Base-by-base conservation (phyloP, 1,140 invertebrate species). In the Procambarus virginalis region DNA sequence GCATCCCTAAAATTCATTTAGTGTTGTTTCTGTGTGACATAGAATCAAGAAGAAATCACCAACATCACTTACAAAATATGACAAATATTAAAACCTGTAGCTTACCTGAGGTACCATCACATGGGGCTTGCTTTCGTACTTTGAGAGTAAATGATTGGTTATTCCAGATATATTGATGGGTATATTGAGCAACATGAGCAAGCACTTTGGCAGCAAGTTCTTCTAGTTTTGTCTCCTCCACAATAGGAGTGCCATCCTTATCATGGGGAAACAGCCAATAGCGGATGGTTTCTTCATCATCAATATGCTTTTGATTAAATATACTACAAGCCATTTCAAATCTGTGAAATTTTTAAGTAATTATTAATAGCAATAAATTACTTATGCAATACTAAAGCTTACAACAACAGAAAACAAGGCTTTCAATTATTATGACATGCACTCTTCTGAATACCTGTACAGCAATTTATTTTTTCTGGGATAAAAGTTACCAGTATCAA, bases 111-210 rank as follows among this genome's bases (percentile, higher is more conserved):
- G 46, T 17, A 9, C 20, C 73, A 14, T 58, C 73, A 83, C 87
- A 22, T 12, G 70, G 10, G 6, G 34, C 51, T 45, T 49, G n/a
- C 49, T 68, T 46, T 8, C 9, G 17, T 17, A 89, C 88, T 51
- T 20, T 64, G 17, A 89, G 48, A 22, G n/a, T 70, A 34, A 89
- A 89, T 22, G 88, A 58, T 17, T 89, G 49, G 22, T 89, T 83
- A 48, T 89, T 83, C 88, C 88, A 89, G 45, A 89, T 83, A 70
- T 89, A 89, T 75, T 77, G 76, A 68, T 89, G 88, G 22, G 88
- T 89, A 51, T 89, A 46, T 49, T 64, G 58, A 45, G 88, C 80
- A 46, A 89, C 46, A 49, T 89, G 70, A 34, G 88, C 88, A 55
- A 84, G 58, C 45, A 89, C 9, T 45, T 82, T 51, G 14, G 75